These are phyloP conservation scores for Decapterus maruadsi DNA, from an alignment of 2,797 vertebrate genomes.

Conservation along the genomic window DNA sequence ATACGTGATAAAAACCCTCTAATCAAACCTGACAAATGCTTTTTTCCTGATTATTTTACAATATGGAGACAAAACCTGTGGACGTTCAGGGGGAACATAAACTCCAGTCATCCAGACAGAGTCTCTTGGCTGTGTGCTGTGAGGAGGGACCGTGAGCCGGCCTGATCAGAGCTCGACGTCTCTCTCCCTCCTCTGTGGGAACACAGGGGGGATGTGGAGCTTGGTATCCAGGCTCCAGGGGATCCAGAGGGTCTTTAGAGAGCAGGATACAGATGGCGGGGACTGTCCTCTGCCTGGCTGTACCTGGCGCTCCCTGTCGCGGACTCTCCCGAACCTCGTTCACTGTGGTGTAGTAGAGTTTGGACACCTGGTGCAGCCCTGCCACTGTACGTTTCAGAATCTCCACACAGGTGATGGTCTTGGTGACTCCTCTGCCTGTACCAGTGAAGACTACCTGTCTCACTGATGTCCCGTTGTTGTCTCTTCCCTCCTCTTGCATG, in stretches of 20 bases:
- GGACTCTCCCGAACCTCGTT: conserved; percentile 90
- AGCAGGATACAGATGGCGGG: conserved; percentile 94
- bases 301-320: conserved; percentile 66
- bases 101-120: conserved; percentile 53
- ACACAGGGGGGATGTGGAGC: conserved; percentile 71
- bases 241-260: conserved; percentile 92
- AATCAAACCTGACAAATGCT: background rate
- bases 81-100: conserved; percentile 20
- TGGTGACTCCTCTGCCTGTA: conserved; percentile 91
- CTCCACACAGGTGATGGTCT: conserved; percentile 95
- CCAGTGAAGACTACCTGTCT: conserved; percentile 93
- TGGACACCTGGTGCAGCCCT: conserved; percentile 94
- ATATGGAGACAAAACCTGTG: background rate
- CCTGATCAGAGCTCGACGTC: conserved; percentile 48
- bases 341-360: conserved; percentile 89
- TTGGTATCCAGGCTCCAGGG: conserved; percentile 91
- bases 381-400: conserved; percentile 92
- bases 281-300: conserved; percentile 88
- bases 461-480: conserved; percentile 56
- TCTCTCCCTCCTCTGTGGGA: conserved; percentile 59
- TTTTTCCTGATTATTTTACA: background rate
- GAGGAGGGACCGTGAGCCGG: conserved; percentile 58
- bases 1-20: background rate
- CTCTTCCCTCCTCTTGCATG: conserved; percentile 82
- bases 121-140: conserved; percentile 77